Evolutionary conservation across 2,888 invertebrate genomes (phyloP), one percentile per base, ranked within the genome.

Genomic region (Habrosyne pyritoides): DNA sequence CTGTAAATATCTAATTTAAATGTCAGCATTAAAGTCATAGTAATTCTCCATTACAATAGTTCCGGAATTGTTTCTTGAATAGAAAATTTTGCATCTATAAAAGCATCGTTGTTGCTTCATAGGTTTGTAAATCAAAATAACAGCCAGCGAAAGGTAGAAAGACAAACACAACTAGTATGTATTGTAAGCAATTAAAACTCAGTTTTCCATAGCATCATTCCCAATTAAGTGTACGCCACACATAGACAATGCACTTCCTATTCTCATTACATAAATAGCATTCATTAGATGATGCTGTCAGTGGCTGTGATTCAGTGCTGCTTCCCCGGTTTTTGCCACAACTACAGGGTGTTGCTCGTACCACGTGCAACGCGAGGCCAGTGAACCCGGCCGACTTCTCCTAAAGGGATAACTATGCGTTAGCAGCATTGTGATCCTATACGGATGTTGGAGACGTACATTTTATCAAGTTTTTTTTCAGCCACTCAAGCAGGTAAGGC

Each of bases 281-380:
- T 79, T 79, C 76, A 80, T 80, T 79, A 77, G 71, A 60, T 60
- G 63, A 55, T 63, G 70, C 69, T 42, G 64, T 69, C 61, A 66
- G 66, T 66, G 74, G 67, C 66, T 70, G 76, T 81, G 83, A 81
- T 78, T 82, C 81, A 81, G 75, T 75, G 75, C 69, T 64, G 77
- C 75, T 83, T 81, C 83, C 82, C 81, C 82, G 79, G 84, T 86
- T 86, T 86, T 86, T 86, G 81, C 80, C 68, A 71, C 71, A 71
- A 71, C 71, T 60, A 54, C 52, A 82, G 86, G 84, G 87, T 88
- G 87, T 87, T 84, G 86, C 75, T 74, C 79, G 69, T 72, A 75
- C 84, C 85, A 85, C 85, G 85, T 86, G 86, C 80, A 76, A 77
- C 56, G 67, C 59, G 62, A 81, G 89, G 89, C 69, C 86, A 64